Evolutionary conservation across 1,140 invertebrate species (phyloP).

Genomic region (Saxidomus purpurata): DNA sequence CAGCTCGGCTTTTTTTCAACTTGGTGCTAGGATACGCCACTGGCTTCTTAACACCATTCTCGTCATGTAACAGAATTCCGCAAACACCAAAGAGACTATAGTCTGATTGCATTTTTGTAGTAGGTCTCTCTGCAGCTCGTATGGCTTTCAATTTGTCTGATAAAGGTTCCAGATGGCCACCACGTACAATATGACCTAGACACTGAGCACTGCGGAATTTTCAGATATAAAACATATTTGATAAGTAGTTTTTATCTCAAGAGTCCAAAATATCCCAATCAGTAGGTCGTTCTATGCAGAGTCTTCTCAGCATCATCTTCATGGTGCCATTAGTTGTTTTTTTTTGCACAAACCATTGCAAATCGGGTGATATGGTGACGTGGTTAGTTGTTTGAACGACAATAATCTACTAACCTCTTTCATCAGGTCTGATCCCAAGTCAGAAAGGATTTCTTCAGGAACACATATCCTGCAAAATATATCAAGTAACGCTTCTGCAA

Average conservation of each 20-base stretch:
- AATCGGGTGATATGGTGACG: slow-evolving; percentile 53
- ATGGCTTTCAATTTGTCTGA: not conserved
- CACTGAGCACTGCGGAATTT: no score
- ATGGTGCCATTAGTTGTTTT: slow-evolving; percentile 73
- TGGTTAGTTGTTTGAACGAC: slow-evolving; percentile 36
- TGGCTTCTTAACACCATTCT: slow-evolving; percentile 52
- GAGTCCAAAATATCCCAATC: slow-evolving; percentile 84
- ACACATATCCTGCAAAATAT: slow-evolving; percentile 84
- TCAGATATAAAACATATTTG: no score
- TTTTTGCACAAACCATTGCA: slow-evolving; percentile 77
- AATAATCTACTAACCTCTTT: slow-evolving; percentile 36
- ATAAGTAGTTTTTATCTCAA: no score
- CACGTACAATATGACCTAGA: no score
- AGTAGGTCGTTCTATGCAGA: slow-evolving; percentile 50
- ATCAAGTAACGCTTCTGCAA: slow-evolving; percentile 62
- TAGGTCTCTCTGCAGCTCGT: not conserved
- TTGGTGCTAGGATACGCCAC: slow-evolving; percentile 75
- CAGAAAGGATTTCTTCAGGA: slow-evolving; percentile 75
- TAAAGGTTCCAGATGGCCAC: no score
- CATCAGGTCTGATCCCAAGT: slow-evolving; percentile 35
- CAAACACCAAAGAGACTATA: no score
- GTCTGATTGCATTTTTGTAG: slow-evolving; percentile 6
- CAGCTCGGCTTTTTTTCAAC: slow-evolving; percentile 1
- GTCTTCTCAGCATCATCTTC: no score
- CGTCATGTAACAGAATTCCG: no score